Percentiles rank a stretch among this genome's conserved stretches.
Conservation (phyloP, 2,888 invertebrate species). For the Drosophila nigritarsus region DNA sequence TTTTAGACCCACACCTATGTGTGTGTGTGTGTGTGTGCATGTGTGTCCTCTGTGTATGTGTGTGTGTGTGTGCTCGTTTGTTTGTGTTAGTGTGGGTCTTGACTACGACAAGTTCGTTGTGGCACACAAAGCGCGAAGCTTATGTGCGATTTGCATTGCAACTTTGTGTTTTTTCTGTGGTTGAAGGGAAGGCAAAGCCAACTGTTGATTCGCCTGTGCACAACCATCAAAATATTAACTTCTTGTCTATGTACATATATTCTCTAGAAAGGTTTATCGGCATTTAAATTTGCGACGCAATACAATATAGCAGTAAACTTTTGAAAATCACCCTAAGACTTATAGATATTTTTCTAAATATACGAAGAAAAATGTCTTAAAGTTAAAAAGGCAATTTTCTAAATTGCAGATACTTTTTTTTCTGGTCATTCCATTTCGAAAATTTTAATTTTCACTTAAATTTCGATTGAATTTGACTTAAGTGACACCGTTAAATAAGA, state of each 20-base stretch:
- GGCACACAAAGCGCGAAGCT: conserved; percentile 53
- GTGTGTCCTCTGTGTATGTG: conserved; percentile 1
- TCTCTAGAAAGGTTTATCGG: conserved; percentile 4
- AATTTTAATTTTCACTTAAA: background rate
- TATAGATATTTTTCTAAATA: background rate
- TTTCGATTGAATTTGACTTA: background rate
- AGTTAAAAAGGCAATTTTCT: too few relatives aligned
- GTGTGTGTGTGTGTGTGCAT: background rate
- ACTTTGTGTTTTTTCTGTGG: conserved; percentile 63
- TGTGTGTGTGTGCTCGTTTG: conserved; percentile 12
- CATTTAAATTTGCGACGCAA: background rate
- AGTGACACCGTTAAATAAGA: background rate
- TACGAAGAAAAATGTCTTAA: background rate
- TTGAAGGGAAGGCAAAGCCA: conserved; percentile 48
- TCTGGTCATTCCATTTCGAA: background rate
- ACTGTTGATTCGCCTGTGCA: conserved; percentile 68
- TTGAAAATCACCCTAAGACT: background rate
- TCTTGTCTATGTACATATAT: conserved; percentile 28
- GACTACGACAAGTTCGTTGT: conserved; percentile 28
- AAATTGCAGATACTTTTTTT: too few relatives aligned
- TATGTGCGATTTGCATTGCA: conserved; percentile 63
- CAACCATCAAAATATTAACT: conserved; percentile 36
- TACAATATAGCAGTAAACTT: background rate
- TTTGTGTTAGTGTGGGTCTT: conserved; percentile 22
- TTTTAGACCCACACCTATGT: conserved; percentile 10